A percentile compares a stretch with the other conserved stretches of the same genome.
Evolutionary conservation across 2,797 vertebrate genomes (phyloP).

Genomic region (Clarias platycephalus): DNA sequence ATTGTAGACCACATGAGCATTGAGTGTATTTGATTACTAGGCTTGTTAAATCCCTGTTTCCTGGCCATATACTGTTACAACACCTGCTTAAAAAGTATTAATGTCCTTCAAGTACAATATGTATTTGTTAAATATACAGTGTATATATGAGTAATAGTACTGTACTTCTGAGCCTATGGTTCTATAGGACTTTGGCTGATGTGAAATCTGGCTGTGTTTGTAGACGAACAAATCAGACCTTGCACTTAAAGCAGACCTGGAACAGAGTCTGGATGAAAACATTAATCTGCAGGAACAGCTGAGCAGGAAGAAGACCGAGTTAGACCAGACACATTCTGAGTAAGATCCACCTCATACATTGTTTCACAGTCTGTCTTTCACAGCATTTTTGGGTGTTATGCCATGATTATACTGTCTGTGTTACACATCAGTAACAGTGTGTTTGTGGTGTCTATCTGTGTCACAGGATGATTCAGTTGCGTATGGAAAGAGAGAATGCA

Average conservation of each 20-base stretch:
- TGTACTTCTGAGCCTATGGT: background rate
- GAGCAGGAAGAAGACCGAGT: conserved; percentile 78
- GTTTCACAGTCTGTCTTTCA: background rate
- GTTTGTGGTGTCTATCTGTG: conserved; percentile 29
- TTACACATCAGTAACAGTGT: background rate
- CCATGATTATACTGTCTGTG: conserved; percentile 14
- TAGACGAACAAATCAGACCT: conserved; percentile 67
- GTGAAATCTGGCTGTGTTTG: background rate
- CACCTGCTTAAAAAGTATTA: background rate
- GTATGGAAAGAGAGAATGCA: conserved; percentile 77
- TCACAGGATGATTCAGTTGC: conserved; percentile 80
- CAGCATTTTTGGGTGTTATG: background rate
- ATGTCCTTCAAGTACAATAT: too few species aligned
- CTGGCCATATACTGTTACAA: background rate
- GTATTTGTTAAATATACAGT: background rate
- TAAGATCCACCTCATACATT: conserved; percentile 65
- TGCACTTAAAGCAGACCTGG: conserved; percentile 77
- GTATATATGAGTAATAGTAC: background rate
- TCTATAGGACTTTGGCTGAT: background rate
- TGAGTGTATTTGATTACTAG: conserved; percentile 12
- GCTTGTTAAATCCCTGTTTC: background rate
- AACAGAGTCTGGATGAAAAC: conserved; percentile 81
- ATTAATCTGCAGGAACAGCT: conserved; percentile 77
- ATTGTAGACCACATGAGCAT: conserved; percentile 26
- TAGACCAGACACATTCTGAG: conserved; percentile 82